Evolutionary conservation across 2,113 vertebrate genomes (phyloP).

Genomic region (Bubo blakistoni): DNA sequence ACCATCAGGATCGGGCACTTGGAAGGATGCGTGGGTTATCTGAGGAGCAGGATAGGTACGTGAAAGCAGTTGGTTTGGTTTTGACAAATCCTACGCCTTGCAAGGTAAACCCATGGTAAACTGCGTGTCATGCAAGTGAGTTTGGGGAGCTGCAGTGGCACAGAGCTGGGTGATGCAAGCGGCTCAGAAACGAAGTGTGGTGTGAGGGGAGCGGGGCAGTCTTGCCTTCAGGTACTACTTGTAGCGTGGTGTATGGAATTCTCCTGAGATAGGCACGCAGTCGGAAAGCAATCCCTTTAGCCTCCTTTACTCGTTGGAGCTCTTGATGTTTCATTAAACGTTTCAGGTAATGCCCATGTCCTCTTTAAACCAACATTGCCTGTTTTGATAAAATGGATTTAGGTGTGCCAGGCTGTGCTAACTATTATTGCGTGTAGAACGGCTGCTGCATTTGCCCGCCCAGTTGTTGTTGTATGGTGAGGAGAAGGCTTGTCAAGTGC

Average conservation of each 20-base stretch:
- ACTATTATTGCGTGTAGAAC: fast-evolving
- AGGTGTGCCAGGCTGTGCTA: not conserved
- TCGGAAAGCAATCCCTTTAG: not conserved
- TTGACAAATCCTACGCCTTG: not conserved
- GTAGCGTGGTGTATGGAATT: not conserved
- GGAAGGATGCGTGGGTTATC: not conserved
- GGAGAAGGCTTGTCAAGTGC: not conserved
- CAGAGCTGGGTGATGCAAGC: no score
- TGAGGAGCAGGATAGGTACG: not conserved
- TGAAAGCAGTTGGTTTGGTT: not conserved
- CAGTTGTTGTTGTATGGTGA: not conserved
- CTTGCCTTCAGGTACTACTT: fast-evolving
- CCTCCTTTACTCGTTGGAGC: not conserved
- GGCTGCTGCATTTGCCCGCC: not conserved
- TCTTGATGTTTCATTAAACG: not conserved
- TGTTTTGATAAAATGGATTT: not conserved
- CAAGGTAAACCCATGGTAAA: not conserved
- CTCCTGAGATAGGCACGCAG: fast-evolving
- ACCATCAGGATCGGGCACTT: not conserved
- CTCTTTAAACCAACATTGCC: not conserved
- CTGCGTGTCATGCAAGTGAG: fast-evolving
- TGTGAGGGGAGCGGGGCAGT: fast-evolving
- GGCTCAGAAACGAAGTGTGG: not conserved
- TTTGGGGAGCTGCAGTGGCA: not conserved
- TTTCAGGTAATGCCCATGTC: not conserved